A percentile compares a stretch with the other conserved stretches of the same genome.
Conservation (phyloP, 2,113 vertebrate genomes). For the Verasper variegatus region DNA sequence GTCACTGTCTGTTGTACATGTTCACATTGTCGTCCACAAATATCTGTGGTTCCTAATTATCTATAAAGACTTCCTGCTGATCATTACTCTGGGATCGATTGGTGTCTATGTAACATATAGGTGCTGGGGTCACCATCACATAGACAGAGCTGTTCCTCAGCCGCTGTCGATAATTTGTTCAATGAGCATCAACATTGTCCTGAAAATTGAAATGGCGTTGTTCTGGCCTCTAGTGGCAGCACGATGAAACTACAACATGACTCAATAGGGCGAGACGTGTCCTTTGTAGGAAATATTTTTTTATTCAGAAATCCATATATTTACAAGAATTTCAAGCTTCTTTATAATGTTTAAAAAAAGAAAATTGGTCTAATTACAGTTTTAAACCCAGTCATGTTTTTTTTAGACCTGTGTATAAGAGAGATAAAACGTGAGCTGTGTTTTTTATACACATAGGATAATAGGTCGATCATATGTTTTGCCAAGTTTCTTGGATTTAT, state of each 20-base stretch:
- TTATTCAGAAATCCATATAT: neutral
- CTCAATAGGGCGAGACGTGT: neutral
- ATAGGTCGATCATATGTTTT: too few species aligned
- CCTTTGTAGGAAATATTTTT: too few species aligned
- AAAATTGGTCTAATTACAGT: too few species aligned
- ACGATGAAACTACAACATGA: neutral
- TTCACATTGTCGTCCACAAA: slow-evolving; percentile 2
- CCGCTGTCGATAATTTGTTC: neutral
- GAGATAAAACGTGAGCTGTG: too few species aligned
- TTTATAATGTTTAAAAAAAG: too few species aligned
- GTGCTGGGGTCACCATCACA: slow-evolving; percentile 1
- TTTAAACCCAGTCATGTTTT: too few species aligned
- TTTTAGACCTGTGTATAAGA: too few species aligned
- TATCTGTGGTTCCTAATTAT: slow-evolving; percentile 6
- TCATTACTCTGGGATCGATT: slow-evolving; percentile 21
- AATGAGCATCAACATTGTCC: neutral
- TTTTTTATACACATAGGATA: too few species aligned
- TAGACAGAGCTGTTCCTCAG: neutral
- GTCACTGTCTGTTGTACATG: neutral
- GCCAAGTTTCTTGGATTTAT: too few species aligned
- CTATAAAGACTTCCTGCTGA: neutral
- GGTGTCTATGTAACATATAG: slow-evolving; percentile 5
- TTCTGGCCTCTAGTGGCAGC: slow-evolving; percentile 57
- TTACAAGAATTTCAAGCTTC: too few species aligned
- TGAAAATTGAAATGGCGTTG: neutral